These are phyloP conservation scores for Galaxias olidus DNA, from an alignment of 2,797 vertebrate genomes.

Conservation along the genomic window DNA sequence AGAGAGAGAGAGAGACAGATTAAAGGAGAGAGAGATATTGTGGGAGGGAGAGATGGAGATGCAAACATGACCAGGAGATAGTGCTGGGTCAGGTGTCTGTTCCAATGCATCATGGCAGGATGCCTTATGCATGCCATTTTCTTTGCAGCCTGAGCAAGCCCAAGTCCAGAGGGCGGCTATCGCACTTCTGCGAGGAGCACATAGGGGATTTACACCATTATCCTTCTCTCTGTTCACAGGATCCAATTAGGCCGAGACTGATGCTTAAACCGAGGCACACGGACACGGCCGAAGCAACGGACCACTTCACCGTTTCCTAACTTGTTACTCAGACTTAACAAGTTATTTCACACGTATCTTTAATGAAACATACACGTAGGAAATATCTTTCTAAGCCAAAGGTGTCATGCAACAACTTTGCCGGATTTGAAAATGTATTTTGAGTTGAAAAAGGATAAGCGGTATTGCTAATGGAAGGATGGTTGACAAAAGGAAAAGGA, in stretches of 20 bases:
- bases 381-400: too few species aligned
- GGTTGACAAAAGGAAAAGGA: too few species aligned
- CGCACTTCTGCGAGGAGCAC: background rate
- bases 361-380: too few species aligned
- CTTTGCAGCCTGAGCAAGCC: background rate
- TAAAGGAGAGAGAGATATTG: too few species aligned
- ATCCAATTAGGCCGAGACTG: constrained; percentile 21
- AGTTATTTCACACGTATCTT: too few species aligned
- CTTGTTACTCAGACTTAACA: background rate
- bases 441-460: too few species aligned
- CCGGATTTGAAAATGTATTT: too few species aligned
- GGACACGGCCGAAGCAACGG: constrained; percentile 7
- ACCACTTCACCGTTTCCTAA: background rate
- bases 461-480: too few species aligned
- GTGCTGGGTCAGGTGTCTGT: background rate
- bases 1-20: too few species aligned
- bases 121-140: background rate
- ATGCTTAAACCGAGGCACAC: constrained; percentile 1
- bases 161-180: background rate
- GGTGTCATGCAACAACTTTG: too few species aligned
- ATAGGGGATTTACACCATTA: constrained; percentile 3
- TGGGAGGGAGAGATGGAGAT: too few species aligned
- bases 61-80: background rate
- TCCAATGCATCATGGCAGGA: constrained; percentile 4
- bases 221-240: constrained; percentile 1